Base-by-base conservation (phyloP, 2,888 invertebrate species). In the Drosophila melanosoma region DNA sequence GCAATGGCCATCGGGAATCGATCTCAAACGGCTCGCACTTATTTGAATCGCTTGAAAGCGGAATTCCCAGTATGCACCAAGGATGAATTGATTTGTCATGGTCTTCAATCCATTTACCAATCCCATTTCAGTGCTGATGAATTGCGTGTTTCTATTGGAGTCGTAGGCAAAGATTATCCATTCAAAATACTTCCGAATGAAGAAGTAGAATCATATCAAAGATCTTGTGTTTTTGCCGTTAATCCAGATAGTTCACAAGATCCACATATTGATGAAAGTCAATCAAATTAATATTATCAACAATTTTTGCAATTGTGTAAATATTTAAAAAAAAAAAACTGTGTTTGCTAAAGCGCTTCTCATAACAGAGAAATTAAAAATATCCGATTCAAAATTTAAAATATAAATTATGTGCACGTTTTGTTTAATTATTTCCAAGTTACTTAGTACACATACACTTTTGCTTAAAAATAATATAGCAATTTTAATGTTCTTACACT, bases 1-100 rank as follows among this genome's bases (percentile, higher is more conserved):
- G 98, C 99, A 0, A 99, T 99, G 98, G 98, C 99, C 0, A 98
- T 99, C 77, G 99, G 99, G 0, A 96, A 99, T 0, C 95, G 99
- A 3, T 99, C 99, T 0, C 99, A 99, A 92, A 98, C 98, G 72
- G 99, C 99, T n/a, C 94, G 99, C 69, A 99, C 99, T 0, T 99
- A 99, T 92, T 94, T 99, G 65, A 99, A 99, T 94, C 98, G 97
- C 91, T 96, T 98, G 92, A 94, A 99, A 52, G 95, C 94, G 66
- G 95, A 95, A 60, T 97, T 99, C 91, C 81, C 92, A 0, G 94
- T 95, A 8, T 95, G 95, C 87, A 94, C 95, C 84, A 94, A 97
- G 20, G 97, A 98, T 76, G 98, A 98, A 29, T 93, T 99, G 59
- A 96, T 99, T 15, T 97, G 97, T 72, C 99, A 99, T 93, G 99